Evolutionary conservation across 2,888 invertebrate species (phyloP).

Genomic region (Meliscaeva auricollis): DNA sequence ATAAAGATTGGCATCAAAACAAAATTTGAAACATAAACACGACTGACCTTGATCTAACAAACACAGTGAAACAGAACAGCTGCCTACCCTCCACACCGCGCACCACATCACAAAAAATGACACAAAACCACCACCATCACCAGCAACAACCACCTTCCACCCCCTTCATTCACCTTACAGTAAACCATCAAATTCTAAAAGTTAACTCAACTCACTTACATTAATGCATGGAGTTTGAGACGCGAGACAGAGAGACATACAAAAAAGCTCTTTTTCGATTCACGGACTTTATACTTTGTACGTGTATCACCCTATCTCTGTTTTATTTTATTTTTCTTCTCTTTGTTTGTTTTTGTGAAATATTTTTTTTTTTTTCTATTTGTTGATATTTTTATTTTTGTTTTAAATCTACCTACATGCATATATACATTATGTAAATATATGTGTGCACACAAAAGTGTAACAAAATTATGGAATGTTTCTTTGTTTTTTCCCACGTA

Average conservation of each 20-base stretch:
- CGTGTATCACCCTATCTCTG: constrained; percentile 21
- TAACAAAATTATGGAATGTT: constrained; percentile 62
- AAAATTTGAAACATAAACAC: constrained; percentile 84
- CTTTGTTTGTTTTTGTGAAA: constrained; percentile 28
- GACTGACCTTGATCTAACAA: constrained; percentile 82
- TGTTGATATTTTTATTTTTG: constrained; percentile 23
- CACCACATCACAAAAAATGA: background rate
- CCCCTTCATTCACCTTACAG: background rate
- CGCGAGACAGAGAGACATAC: background rate
- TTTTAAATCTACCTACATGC: background rate
- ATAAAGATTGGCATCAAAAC: constrained; percentile 79
- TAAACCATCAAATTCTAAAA: constrained; percentile 7
- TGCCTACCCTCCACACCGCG: constrained; percentile 14
- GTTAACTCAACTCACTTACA: constrained; percentile 30
- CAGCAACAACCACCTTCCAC: background rate
- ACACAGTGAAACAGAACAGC: constrained; percentile 58
- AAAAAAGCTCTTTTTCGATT: constrained; percentile 40
- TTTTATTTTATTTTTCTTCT: too few relatives aligned
- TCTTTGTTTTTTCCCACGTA: constrained; percentile 62
- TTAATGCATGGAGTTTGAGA: background rate
- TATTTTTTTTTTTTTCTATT: constrained; percentile 13
- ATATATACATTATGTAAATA: background rate
- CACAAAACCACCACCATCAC: background rate
- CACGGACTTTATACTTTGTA: constrained; percentile 51
- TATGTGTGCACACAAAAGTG: constrained; percentile 27